phyloP scores from a whole-genome alignment of 2,888 invertebrate genomes.

The Hylaea fasciaria region DNA sequence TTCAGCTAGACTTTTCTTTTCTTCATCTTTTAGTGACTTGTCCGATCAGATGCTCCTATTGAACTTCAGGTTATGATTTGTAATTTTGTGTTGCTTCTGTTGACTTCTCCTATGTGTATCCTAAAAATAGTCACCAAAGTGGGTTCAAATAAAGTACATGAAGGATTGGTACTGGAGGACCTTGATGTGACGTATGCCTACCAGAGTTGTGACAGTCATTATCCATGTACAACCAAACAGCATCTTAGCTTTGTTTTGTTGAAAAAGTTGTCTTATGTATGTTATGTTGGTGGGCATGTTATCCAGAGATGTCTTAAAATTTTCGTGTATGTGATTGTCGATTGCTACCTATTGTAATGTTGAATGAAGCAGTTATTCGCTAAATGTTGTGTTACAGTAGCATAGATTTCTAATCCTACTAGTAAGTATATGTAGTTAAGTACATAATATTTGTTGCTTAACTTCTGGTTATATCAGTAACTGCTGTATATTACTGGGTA shows the following conservation, averaged over 20 bases:
- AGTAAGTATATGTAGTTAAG: constrained; percentile 9
- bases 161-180: constrained; percentile 37
- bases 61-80: constrained; percentile 32
- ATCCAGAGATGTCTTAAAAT: constrained; percentile 21
- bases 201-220: constrained; percentile 7
- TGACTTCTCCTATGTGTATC: constrained; percentile 42
- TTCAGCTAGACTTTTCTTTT: constrained; percentile 75
- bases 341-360: constrained; percentile 27
- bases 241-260: constrained; percentile 6
- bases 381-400: constrained; percentile 25
- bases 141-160: constrained; percentile 37
- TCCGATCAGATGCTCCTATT: constrained; percentile 48
- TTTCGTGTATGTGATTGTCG: constrained; percentile 36
- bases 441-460: constrained; percentile 5
- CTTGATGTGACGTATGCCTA: constrained; percentile 4
- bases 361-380: constrained; percentile 17
- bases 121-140: constrained; percentile 51
- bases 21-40: constrained; percentile 60
- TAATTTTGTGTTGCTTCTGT: constrained; percentile 36
- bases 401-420: constrained; percentile 18
- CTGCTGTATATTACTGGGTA: not conserved
- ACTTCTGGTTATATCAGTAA: constrained; percentile 2
- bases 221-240: not conserved
- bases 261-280: constrained; percentile 12
- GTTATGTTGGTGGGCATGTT: constrained; percentile 23